A percentile compares a stretch with the other conserved stretches of the same genome.
phyloP scores from a whole-genome alignment of 2,888 invertebrate genomes.

The Nymphalis urticae region DNA sequence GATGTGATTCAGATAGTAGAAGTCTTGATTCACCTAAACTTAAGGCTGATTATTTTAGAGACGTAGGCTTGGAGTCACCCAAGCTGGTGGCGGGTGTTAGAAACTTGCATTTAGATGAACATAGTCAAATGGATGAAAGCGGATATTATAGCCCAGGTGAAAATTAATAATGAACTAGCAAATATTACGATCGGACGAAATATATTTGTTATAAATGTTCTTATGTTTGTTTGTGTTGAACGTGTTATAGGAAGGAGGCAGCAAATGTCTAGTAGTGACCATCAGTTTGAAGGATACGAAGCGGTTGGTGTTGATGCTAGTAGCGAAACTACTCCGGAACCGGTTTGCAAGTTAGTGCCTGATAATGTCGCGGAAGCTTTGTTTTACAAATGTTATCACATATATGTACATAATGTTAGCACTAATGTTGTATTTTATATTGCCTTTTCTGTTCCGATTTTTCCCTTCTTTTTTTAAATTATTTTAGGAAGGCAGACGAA shows the following conservation, averaged over 20 bases:
- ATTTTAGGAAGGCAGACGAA: no score
- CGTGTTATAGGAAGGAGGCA: constrained; percentile 60
- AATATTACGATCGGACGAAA: not conserved
- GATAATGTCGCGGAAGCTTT: constrained; percentile 11
- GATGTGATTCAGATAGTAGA: constrained; percentile 70
- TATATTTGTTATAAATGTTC: constrained; percentile 6
- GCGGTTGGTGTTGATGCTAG: constrained; percentile 56
- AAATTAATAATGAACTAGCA: not conserved
- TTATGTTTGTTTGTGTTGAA: not conserved
- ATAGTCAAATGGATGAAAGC: constrained; percentile 77
- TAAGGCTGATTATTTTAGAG: constrained; percentile 69
- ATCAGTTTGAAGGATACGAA: constrained; percentile 69
- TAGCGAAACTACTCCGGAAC: constrained; percentile 67
- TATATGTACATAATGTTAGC: no score
- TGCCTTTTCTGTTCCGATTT: no score
- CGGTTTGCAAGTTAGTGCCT: constrained; percentile 63
- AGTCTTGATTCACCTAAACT: constrained; percentile 73
- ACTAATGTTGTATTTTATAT: no score
- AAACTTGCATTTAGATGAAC: constrained; percentile 72
- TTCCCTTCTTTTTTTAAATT: no score
- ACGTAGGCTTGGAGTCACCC: constrained; percentile 68
- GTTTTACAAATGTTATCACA: no score
- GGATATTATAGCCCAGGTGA: constrained; percentile 76
- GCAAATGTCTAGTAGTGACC: constrained; percentile 51
- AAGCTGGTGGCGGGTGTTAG: constrained; percentile 69